Evolutionary conservation across 2,113 vertebrate species (phyloP).

Genomic region (Petaurus breviceps): DNA sequence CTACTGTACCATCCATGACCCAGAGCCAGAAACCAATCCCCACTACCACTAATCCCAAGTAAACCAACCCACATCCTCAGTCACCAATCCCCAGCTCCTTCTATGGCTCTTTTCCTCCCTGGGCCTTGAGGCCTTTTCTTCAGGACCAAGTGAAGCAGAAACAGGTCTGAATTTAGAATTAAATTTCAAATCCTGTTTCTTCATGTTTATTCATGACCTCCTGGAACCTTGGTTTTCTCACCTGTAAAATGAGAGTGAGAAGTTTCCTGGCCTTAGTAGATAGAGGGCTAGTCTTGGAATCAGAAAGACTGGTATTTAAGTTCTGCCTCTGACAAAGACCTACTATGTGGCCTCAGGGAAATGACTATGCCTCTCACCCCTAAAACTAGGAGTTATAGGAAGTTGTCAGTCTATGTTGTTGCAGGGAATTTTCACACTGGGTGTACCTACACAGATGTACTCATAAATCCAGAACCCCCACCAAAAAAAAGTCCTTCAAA

Average conservation of each 20-base stretch:
- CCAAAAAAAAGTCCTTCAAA: not conserved
- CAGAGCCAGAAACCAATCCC: not conserved
- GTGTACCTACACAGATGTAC: not conserved
- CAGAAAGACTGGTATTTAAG: not conserved
- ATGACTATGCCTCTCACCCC: not conserved
- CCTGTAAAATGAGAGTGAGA: not conserved
- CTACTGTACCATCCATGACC: not conserved
- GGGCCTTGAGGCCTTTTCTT: not conserved
- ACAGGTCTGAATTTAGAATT: not conserved
- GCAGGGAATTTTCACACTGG: not conserved
- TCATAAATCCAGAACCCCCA: not conserved
- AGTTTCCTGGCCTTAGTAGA: not conserved
- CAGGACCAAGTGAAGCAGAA: not conserved
- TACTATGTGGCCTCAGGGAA: not conserved
- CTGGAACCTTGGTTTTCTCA: not conserved
- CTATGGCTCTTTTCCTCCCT: not conserved
- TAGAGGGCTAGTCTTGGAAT: not conserved
- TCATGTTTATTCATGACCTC: not conserved
- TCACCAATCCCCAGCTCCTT: not conserved
- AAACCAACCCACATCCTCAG: not conserved
- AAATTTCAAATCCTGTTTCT: not conserved
- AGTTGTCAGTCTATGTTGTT: not conserved
- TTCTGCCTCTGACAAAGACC: not conserved
- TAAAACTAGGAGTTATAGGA: not conserved
- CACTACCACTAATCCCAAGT: not conserved